Evolutionary conservation across 2,888 invertebrate species (phyloP).

Genomic region (Proisotoma minuta): DNA sequence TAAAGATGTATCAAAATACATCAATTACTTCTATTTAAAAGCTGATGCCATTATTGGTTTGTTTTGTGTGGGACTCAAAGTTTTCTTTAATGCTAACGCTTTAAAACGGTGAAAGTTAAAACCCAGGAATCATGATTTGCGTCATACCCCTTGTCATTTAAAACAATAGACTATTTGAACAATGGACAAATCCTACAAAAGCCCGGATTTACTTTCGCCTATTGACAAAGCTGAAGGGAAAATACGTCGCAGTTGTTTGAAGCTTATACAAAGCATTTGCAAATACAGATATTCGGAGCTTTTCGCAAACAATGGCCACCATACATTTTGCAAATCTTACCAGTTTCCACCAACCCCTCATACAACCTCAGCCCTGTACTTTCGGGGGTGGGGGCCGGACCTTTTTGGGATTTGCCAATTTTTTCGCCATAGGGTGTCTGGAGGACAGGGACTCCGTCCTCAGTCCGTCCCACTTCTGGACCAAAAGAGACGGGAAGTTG

Average conservation of each 20-base stretch:
- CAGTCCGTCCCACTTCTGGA: neutral
- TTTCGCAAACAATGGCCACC: neutral
- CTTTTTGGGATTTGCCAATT: neutral
- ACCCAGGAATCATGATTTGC: too few species aligned
- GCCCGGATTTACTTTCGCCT: neutral
- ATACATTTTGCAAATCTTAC: neutral
- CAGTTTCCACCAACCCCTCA: constrained; percentile 2
- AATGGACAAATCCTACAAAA: neutral
- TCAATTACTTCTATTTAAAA: too few species aligned
- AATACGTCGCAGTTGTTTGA: neutral
- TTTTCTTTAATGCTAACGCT: too few species aligned
- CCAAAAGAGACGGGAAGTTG: neutral
- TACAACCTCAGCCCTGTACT: constrained; percentile 5
- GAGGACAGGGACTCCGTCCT: constrained; percentile 1
- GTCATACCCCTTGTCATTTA: too few species aligned
- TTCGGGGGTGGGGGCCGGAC: neutral
- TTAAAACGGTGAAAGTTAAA: too few species aligned
- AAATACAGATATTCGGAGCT: neutral
- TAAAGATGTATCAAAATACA: too few species aligned
- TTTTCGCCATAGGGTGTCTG: neutral
- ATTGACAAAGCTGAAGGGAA: neutral
- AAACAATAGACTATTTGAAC: too few species aligned
- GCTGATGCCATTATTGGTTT: too few species aligned
- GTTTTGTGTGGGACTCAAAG: too few species aligned
- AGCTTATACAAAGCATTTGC: neutral